These are phyloP conservation scores for Psix sp. DNA, from an alignment of 1,140 invertebrate species.

Conservation along the genomic window DNA sequence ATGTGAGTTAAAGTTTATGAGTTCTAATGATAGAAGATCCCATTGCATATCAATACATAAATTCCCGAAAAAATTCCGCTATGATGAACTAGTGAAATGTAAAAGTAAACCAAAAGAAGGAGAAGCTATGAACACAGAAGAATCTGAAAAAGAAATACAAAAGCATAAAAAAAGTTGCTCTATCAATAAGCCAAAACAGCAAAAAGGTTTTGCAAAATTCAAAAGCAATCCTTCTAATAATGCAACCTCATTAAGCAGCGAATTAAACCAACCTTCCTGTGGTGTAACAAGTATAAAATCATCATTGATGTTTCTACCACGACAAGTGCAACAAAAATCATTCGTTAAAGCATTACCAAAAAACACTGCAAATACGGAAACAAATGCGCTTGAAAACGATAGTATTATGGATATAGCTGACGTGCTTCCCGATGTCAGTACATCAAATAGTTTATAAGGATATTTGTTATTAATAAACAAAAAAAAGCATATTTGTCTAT, in stretches of 20 bases:
- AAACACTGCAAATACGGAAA: constrained; percentile 49
- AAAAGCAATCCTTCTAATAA: constrained; percentile 10
- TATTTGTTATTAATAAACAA: background rate
- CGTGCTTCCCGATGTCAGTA: constrained; percentile 54
- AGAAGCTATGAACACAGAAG: constrained; percentile 34
- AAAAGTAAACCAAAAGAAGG: constrained; percentile 50
- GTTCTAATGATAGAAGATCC: constrained; percentile 76
- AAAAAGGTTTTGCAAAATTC: constrained; percentile 61
- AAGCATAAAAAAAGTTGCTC: constrained; percentile 15
- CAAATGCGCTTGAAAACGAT: constrained; percentile 63
- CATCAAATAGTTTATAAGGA: constrained; percentile 7
- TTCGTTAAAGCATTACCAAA: constrained; percentile 64
- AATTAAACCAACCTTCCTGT: constrained; percentile 11
- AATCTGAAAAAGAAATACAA: constrained; percentile 17
- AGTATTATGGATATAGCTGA: constrained; percentile 69
- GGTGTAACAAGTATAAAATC: constrained; percentile 22
- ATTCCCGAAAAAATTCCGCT: constrained; percentile 82
- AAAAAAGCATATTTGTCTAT: background rate
- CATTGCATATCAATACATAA: constrained; percentile 82
- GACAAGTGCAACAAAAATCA: constrained; percentile 67
- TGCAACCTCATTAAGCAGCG: constrained; percentile 9
- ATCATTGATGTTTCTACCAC: constrained; percentile 67
- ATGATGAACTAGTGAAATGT: constrained; percentile 67
- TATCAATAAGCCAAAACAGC: constrained; percentile 63
- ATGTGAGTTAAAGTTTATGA: constrained; percentile 79